Base-by-base conservation (phyloP, 2,113 vertebrate species). In the Chlamydotis undulata region DNA sequence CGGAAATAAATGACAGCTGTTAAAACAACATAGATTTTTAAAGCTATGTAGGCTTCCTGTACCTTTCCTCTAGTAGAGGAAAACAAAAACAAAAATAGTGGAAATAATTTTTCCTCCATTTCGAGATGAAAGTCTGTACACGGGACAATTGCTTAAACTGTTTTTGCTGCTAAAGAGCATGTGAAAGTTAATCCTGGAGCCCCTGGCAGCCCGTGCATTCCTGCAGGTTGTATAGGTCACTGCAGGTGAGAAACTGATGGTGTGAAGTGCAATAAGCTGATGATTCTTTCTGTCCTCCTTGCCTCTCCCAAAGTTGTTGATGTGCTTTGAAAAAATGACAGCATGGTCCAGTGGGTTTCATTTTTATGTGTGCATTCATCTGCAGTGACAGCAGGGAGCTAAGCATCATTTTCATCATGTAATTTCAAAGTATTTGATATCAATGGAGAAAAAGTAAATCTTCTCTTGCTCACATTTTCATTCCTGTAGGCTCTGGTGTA, bases 361-460 rank as follows among this genome's bases (percentile, higher is more conserved):
- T 91, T 91, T 91, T 94, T 84, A 53, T 85, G 39, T 76, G 14
- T 85, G 59, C 52, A 60, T 84, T 94, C 35, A 61, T 91, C 83
- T 87, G 33, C 53, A 73, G 65, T 60, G 78, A 82, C 61, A 95
- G n/a, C 1, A 1, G 75, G 19, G 75, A 82, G 35, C 35, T 28
- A 33, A 91, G 19, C 45, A 25, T 68, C 52, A 19, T 84, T 92
- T 92, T 91, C 4, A 7, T 71, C 0, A 1, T 73, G 39, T 83
- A 16, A 87, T 91, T 95, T 95, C 2, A 0, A 89, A 75, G 39
- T 60, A 61, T 73, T 91, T 94, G 82, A n/a, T 64, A n/a, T 49
- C 53, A 87, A 5, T 61, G 45, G 26, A 78, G 24, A 45, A 86
- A 68, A 92, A 91, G 24, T 56, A 55, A 49, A 77, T 59, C 49